Conservation (phyloP, 2,797 vertebrate genomes). For the Crocodylus rhombifer region DNA sequence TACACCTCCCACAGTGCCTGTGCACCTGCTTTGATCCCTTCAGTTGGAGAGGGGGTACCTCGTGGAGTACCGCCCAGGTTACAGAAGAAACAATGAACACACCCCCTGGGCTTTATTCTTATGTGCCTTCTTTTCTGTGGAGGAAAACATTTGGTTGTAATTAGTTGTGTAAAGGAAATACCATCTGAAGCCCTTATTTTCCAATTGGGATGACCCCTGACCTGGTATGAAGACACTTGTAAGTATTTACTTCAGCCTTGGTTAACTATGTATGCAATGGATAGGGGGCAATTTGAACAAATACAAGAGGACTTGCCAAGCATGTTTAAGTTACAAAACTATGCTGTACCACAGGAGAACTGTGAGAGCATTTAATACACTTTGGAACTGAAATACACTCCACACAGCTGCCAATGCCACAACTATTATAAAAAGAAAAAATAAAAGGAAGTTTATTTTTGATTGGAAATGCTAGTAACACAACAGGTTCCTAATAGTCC, state of each 20-base stretch:
- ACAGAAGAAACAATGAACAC: constrained; percentile 53
- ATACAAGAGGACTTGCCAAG: constrained; percentile 5
- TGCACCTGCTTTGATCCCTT: too few species aligned
- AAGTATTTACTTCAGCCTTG: constrained; percentile 44
- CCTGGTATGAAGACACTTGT: constrained; percentile 57
- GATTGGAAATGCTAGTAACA: not conserved
- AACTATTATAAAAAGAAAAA: not conserved
- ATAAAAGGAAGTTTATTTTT: not conserved
- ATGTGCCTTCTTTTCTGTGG: constrained; percentile 46
- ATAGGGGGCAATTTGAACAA: not conserved
- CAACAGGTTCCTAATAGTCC: not conserved
- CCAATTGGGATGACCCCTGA: constrained; percentile 70
- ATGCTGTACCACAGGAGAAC: not conserved
- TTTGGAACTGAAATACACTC: constrained; percentile 4
- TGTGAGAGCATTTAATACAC: constrained; percentile 17
- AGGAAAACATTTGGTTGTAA: constrained; percentile 71
- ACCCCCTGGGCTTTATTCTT: constrained; percentile 34
- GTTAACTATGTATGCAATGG: not conserved
- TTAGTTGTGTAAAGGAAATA: constrained; percentile 75
- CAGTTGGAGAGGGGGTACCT: too few species aligned
- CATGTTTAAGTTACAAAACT: constrained; percentile 41
- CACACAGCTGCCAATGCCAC: not conserved
- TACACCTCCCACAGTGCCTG: too few species aligned
- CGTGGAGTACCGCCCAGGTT: not conserved
- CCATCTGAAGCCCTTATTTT: constrained; percentile 73